Base-by-base conservation (phyloP, 2,113 vertebrate species). In the Zapus hudsonius region DNA sequence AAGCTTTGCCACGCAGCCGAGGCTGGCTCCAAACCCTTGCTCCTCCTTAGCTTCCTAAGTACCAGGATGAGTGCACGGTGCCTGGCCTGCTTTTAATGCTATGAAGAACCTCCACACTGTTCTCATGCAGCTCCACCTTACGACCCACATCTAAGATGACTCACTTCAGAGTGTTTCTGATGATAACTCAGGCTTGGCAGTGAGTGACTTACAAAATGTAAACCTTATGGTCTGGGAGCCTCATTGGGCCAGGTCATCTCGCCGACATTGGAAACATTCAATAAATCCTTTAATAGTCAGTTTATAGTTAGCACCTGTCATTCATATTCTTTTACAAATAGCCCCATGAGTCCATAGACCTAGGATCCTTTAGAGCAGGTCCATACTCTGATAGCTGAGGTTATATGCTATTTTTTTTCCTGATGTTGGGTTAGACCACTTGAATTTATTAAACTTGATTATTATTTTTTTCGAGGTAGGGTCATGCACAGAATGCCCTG, bases 401-500 rank as follows among this genome's bases (percentile, higher is more conserved):
- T 69, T 67, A 76, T n/a, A 3, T 66, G 42, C 72, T 72, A 29
- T 25, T 12, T 31, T 66, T 0, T 3, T 8, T 33, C 20, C 8
- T 3, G 36, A 78, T 87, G 20, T 42, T 81, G 57, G 25, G 42
- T 22, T 31, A 84, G 72, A 36, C 42, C 19, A 63, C 10, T 55
- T 81, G 61, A 92, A 92, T 84, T 89, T 93, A 80, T 57, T 87
- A 86, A 94, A 89, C 1, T 33, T 64, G 33, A 52, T 79, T 74
- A 22, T 63, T 44, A 27, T 44, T 16, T 31, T n/a, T n/a, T n/a
- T n/a, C n/a, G n/a, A n/a, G n/a, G n/a, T n/a, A n/a, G n/a, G n/a
- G n/a, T n/a, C n/a, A n/a, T n/a, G n/a, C n/a, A n/a, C n/a, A n/a
- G n/a, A n/a, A n/a, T n/a, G n/a, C n/a, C n/a, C n/a, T n/a, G n/a